Evolutionary conservation across 2,113 vertebrate species (phyloP).

Genomic region (Gulo gulo): DNA sequence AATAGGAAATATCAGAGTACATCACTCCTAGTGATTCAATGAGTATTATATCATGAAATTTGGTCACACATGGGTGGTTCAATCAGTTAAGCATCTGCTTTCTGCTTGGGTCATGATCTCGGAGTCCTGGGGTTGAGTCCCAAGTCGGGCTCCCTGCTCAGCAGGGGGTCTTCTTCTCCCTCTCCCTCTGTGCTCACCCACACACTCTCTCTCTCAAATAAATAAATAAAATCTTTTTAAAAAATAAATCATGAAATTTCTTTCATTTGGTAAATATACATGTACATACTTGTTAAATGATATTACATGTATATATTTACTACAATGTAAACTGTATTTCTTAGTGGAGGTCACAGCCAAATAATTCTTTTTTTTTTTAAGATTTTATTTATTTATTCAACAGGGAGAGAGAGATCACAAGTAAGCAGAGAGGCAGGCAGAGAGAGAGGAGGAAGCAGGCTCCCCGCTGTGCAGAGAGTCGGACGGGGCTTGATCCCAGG

Average conservation of each 20-base stretch:
- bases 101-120: too few relatives aligned
- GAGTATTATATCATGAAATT: not conserved
- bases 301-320: not conserved
- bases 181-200: not conserved
- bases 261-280: not conserved
- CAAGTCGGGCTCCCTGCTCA: not conserved
- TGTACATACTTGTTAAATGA: not conserved
- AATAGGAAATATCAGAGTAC: not conserved
- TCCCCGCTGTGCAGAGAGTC: too few relatives aligned
- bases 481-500: too few relatives aligned
- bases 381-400: too few relatives aligned
- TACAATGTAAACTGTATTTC: conserved; percentile 24
- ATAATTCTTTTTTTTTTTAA: too few relatives aligned
- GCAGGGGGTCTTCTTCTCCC: not conserved
- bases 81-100: too few relatives aligned
- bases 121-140: too few relatives aligned
- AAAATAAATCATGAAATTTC: not conserved
- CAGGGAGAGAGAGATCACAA: too few relatives aligned
- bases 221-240: not conserved
- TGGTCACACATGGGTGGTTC: not conserved
- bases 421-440: too few relatives aligned
- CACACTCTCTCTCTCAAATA: too few relatives aligned
- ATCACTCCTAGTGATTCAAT: not conserved
- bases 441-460: too few relatives aligned
- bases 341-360: not conserved